phyloP scores from a whole-genome alignment of 2,888 invertebrate species.

The Herminia tarsipennalis region DNA sequence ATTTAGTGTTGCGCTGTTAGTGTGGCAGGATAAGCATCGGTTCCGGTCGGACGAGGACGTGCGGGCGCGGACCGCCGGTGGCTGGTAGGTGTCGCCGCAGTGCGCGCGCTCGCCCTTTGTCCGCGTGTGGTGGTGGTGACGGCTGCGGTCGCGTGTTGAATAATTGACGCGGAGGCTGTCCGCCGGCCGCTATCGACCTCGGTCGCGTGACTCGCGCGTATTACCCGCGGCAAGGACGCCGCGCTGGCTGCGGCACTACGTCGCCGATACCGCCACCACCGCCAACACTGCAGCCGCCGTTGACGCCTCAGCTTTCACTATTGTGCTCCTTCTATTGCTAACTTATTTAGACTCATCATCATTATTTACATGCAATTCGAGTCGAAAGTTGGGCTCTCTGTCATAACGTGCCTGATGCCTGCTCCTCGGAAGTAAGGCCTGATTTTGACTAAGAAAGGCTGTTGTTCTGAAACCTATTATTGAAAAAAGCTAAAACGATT shows the following conservation, averaged over 20 bases:
- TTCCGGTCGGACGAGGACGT: conserved; percentile 52
- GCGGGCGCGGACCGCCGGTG: conserved; percentile 62
- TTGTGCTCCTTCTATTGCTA: conserved; percentile 39
- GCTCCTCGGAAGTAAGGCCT: conserved; percentile 1
- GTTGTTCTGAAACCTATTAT: conserved; percentile 21
- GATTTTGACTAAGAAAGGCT: conserved; percentile 10
- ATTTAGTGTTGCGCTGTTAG: conserved; percentile 67
- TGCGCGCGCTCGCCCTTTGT: conserved; percentile 72
- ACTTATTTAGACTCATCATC: conserved; percentile 26
- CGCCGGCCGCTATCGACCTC: conserved; percentile 84
- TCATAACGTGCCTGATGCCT: conserved; percentile 13
- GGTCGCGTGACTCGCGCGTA: conserved; percentile 77
- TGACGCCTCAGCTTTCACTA: conserved; percentile 49
- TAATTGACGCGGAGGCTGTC: conserved; percentile 81
- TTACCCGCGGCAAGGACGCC: conserved; percentile 79
- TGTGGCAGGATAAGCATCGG: conserved; percentile 49
- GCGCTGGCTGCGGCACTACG: conserved; percentile 78
- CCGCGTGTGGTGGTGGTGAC: conserved; percentile 63
- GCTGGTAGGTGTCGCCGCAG: conserved; percentile 76
- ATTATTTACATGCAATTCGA: conserved; percentile 31
- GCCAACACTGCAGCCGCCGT: conserved; percentile 52
- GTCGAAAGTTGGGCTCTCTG: conserved; percentile 8
- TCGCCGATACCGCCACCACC: conserved; percentile 56
- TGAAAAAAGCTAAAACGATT: conserved; percentile 30
- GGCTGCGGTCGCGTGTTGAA: conserved; percentile 76